Evolutionary conservation across 1,140 invertebrate genomes (phyloP).

Genomic region (Elysia chlorotica): DNA sequence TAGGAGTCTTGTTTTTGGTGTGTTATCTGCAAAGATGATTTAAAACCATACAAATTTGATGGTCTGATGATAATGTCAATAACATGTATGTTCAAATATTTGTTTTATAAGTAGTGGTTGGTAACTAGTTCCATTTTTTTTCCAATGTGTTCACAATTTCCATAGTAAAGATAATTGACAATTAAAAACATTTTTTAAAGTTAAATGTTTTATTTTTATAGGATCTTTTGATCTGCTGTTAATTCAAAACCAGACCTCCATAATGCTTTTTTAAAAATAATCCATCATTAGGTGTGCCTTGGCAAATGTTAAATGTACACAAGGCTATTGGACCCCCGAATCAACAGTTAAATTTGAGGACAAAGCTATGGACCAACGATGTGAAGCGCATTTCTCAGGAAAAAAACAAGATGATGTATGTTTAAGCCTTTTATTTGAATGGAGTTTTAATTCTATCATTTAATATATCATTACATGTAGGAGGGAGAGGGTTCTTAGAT

Average conservation of each 20-base stretch:
- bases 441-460: neutral
- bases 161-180: neutral
- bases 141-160: neutral
- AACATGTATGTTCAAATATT: neutral
- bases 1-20: too few relatives aligned
- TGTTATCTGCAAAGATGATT: too few relatives aligned
- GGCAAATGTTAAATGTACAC: conserved; percentile 33
- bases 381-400: conserved; percentile 37
- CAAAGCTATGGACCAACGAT: conserved; percentile 42
- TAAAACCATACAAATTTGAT: neutral
- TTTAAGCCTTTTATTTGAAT: neutral
- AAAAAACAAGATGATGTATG: conserved; percentile 23
- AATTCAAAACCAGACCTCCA: neutral
- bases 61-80: neutral
- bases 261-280: conserved; percentile 1
- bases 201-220: neutral
- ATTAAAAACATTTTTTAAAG: neutral
- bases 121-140: neutral
- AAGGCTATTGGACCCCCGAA: conserved; percentile 53
- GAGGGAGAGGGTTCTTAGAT: too few relatives aligned
- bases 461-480: neutral
- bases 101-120: neutral
- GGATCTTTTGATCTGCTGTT: neutral
- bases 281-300: conserved; percentile 70
- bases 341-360: conserved; percentile 54